phyloP scores from a whole-genome alignment of 2,113 vertebrate species.

The Tragelaphus scriptus region DNA sequence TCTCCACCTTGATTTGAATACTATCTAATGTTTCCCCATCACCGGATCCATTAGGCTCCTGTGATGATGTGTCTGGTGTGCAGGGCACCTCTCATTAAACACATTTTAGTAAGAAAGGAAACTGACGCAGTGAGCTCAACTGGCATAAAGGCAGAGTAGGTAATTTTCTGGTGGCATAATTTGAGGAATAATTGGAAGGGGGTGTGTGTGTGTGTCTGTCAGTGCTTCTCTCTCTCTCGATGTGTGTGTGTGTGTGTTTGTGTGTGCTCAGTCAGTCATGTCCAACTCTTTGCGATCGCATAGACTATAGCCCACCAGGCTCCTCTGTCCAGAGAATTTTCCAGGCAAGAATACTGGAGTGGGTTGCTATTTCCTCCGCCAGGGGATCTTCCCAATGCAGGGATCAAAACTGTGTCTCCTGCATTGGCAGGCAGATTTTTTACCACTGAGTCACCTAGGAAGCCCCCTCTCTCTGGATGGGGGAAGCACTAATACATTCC shows the following conservation, averaged over 20 bases:
- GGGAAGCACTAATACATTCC: background rate
- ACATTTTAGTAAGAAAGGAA: background rate
- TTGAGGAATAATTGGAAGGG: background rate
- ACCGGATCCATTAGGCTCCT: background rate
- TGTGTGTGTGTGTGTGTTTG: background rate
- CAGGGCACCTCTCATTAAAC: background rate
- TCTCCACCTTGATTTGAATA: accelerated
- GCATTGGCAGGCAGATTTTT: background rate
- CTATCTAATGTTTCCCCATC: background rate
- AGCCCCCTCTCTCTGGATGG: background rate
- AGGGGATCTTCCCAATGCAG: background rate
- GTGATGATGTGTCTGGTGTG: background rate
- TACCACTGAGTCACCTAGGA: background rate
- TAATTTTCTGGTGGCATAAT: background rate
- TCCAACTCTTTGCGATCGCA: background rate
- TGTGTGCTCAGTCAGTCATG: background rate
- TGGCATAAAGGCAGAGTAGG: background rate
- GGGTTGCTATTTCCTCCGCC: background rate
- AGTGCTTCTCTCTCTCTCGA: background rate
- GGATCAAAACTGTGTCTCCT: background rate
- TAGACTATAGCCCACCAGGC: background rate
- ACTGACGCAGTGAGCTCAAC: background rate
- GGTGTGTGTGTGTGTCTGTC: background rate
- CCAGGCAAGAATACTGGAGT: background rate
- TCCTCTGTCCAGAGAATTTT: background rate